phyloP scores from a whole-genome alignment of 1,140 invertebrate species.

The Sipha flava region DNA sequence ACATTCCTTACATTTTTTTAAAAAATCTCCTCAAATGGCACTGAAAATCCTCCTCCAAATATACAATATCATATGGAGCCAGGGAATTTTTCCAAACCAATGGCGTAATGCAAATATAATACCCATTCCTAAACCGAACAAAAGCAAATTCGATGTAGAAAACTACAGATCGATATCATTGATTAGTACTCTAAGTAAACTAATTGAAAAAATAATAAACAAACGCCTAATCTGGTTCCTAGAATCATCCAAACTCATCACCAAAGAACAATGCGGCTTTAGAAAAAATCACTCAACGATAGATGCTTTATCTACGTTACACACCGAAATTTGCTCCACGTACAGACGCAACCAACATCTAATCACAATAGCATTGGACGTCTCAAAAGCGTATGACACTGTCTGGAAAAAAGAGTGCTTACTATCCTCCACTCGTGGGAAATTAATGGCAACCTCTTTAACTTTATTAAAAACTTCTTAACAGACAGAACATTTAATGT shows the following conservation, averaged over 20 bases:
- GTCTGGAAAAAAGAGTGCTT: background rate
- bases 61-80: background rate
- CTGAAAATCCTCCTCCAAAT: background rate
- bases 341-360: background rate
- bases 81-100: background rate
- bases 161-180: too few relatives aligned
- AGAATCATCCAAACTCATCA: background rate
- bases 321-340: background rate
- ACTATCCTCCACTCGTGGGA: background rate
- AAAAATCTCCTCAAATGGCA: background rate
- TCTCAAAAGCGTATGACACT: conserved; percentile 17
- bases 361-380: background rate
- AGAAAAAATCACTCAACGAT: conserved; percentile 6
- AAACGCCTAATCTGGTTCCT: conserved; percentile 6
- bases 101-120: background rate
- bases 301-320: background rate
- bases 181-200: background rate
- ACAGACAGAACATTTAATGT: background rate
- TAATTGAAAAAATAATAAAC: conserved; percentile 26
- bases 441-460: background rate
- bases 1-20: too few relatives aligned
- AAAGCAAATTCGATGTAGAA: background rate
- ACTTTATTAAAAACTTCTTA: background rate
- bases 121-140: background rate
- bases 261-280: conserved; percentile 1